phyloP scores from a whole-genome alignment of 2,888 invertebrate species.

The Prenolepis imparis region DNA sequence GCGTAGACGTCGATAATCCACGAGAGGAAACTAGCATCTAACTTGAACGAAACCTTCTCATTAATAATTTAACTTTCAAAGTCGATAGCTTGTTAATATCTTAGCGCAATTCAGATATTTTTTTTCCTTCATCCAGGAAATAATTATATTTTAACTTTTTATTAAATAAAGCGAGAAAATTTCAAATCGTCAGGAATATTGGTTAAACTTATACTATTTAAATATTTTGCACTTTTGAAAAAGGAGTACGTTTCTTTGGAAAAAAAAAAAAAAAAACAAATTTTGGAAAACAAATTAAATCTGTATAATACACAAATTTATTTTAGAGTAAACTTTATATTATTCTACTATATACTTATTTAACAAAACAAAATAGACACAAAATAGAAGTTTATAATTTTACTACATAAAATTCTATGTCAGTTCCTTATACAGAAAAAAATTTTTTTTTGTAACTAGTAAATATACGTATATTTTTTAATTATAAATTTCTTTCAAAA shows the following conservation, averaged over 20 bases:
- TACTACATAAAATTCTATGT: background rate
- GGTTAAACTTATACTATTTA: background rate
- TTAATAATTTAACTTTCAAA: conserved; percentile 47
- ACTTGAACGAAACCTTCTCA: conserved; percentile 15
- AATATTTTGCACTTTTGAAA: background rate
- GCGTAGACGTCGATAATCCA: conserved; percentile 43
- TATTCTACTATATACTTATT: background rate
- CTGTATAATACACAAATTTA: conserved; percentile 2
- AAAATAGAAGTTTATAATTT: background rate
- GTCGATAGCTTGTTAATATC: conserved; percentile 36
- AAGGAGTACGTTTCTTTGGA: background rate
- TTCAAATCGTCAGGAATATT: background rate
- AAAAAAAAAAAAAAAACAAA: background rate
- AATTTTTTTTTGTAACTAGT: background rate
- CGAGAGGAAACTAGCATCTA: conserved; percentile 29
- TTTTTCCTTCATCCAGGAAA: background rate
- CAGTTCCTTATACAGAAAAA: background rate
- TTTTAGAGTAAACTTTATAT: background rate
- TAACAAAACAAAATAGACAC: background rate
- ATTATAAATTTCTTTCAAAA: background rate
- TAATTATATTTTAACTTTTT: conserved; percentile 15
- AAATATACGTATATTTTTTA: background rate
- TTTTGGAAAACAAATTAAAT: background rate
- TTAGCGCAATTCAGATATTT: background rate
- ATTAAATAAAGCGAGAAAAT: background rate